Evolutionary conservation across 1,140 invertebrate genomes (phyloP), one percentile per base, ranked within the genome.

Genomic region (Sitobion miscanthi): DNA sequence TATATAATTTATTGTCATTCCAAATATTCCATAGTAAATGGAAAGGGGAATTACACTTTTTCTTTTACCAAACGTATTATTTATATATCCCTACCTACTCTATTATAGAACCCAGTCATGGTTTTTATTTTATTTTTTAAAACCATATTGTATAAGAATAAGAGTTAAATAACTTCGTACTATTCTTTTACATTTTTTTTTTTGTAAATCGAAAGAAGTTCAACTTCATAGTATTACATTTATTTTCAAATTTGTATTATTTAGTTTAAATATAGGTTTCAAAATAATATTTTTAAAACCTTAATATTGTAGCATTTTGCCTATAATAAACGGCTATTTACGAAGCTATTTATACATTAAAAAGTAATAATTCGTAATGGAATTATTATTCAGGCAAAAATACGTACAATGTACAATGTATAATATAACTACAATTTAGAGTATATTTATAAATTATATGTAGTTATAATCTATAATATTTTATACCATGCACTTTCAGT

Each of bases 21-120:
- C 42, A 45, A 47, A 87, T n/a, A n/a, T 87, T 87, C 42, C n/a
- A 14, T 5, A 69, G 23, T 87, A 87, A 83, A 87, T 47, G 45
- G 45, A 87, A 87, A 87, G 85, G 14, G 30, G 49, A 87, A 87
- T 87, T 87, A 47, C 85, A 87, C 42, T 87, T 87, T 87, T 47
- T 69, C 62, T 69, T 69, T 69, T 69, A 69, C 30, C 62, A 9
- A 11, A 14, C n/a, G 11, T 69, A 69, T 69, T 30, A n/a, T n/a
- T 30, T n/a, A 69, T 30, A 30, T 49, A 49, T 49, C 6, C 14
- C 17, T 30, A 62, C 57, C 57, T 11, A 62, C 17, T 83, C 20
- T 83, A 42, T 83, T 83, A 9, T 83, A 23, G 35, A 20, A 42
- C 23, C 7, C 82, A 83, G 23, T 83, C 82, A 83, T 38, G 21